Percentiles rank a stretch among this genome's conserved stretches.
phyloP scores from a whole-genome alignment of 2,888 invertebrate species.

The Arctia plantaginis region DNA sequence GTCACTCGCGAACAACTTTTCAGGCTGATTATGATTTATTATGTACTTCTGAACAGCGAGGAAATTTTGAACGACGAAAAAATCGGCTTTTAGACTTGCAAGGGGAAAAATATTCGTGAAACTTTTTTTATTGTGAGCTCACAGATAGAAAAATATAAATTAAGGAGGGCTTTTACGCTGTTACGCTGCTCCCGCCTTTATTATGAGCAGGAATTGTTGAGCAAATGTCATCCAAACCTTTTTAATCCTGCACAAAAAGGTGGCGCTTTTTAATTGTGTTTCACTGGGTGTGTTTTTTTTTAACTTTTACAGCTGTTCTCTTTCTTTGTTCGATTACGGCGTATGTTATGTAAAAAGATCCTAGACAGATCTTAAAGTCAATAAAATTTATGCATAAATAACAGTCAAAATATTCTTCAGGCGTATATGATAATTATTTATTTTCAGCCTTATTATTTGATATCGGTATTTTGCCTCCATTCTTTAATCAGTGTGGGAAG shows the following conservation, averaged over 20 bases:
- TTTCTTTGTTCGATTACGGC: neutral
- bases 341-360: neutral
- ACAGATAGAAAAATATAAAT: slow-evolving; percentile 35
- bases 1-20: slow-evolving; percentile 64
- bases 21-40: slow-evolving; percentile 68
- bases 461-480: neutral
- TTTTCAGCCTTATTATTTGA: neutral
- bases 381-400: neutral
- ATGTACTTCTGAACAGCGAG: slow-evolving; percentile 44
- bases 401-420: no score
- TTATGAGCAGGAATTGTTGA: slow-evolving; percentile 23
- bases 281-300: neutral
- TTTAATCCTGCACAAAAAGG: slow-evolving; percentile 1
- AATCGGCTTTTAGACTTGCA: slow-evolving; percentile 29
- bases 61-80: slow-evolving; percentile 51
- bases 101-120: slow-evolving; percentile 28
- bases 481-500: neutral
- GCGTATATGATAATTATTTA: neutral
- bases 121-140: slow-evolving; percentile 46
- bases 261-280: neutral
- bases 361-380: no score
- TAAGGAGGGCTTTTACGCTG: slow-evolving; percentile 22
- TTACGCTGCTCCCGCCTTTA: slow-evolving; percentile 14
- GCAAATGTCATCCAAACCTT: slow-evolving; percentile 13
- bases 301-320: neutral